A percentile compares a stretch with the other conserved stretches of the same genome.
Conservation (phyloP, 2,797 vertebrate genomes). For the Psittacula derbiana region DNA sequence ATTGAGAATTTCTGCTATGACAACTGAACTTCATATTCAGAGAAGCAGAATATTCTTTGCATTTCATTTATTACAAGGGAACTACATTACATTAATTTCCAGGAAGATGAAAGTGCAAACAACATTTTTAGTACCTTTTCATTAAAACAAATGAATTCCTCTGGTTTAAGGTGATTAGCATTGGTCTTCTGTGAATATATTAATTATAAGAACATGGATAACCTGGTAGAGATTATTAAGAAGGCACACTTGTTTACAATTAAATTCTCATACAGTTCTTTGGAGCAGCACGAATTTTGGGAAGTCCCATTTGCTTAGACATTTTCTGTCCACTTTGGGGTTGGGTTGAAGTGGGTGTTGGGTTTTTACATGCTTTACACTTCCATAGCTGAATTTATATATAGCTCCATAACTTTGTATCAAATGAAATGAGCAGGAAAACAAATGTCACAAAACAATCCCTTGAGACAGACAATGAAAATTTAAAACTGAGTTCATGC, state of each 20-base stretch:
- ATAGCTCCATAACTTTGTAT: not conserved
- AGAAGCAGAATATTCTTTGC: not conserved
- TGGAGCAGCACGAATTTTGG: not conserved
- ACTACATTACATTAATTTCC: not conserved
- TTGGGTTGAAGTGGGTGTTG: not conserved
- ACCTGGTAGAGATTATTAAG: not conserved
- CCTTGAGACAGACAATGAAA: not conserved
- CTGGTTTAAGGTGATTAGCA: not conserved
- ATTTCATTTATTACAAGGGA: not conserved
- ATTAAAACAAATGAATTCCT: not conserved
- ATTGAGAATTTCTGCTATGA: not conserved
- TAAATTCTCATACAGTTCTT: not conserved
- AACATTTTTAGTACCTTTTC: not conserved
- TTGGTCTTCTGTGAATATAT: not conserved
- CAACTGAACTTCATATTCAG: not conserved
- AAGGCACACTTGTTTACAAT: not conserved
- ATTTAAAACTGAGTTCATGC: not conserved
- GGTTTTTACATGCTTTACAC: not conserved
- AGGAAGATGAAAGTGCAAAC: not conserved
- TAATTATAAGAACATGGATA: not conserved
- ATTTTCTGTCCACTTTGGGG: not conserved
- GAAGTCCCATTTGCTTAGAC: not conserved
- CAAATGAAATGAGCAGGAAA: not conserved
- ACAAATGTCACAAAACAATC: not conserved
- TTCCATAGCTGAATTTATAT: not conserved